Conservation (phyloP, 2,888 invertebrate species). For the Trissolcus brochymenae region DNA sequence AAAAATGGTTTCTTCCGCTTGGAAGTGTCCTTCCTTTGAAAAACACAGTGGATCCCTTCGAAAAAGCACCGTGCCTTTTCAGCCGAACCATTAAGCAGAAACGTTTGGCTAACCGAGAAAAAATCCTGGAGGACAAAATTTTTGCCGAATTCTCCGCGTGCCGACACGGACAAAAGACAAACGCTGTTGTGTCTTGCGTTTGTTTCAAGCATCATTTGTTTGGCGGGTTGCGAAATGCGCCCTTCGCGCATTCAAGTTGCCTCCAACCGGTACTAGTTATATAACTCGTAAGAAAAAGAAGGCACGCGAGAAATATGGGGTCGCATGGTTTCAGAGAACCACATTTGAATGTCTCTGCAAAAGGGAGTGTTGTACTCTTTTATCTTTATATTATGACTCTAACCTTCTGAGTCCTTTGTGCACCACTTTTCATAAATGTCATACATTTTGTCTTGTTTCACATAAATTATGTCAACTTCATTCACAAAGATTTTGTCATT, state of each 20-base stretch:
- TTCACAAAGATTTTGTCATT: constrained; percentile 2
- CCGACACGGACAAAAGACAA: constrained; percentile 73
- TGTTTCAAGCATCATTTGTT: constrained; percentile 77
- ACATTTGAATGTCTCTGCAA: constrained; percentile 73
- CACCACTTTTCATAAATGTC: constrained; percentile 46
- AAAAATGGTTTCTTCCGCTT: constrained; percentile 46
- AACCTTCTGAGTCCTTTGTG: constrained; percentile 41
- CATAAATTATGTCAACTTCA: constrained; percentile 15
- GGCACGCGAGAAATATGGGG: constrained; percentile 69
- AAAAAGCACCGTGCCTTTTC: constrained; percentile 56
- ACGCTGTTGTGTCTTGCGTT: constrained; percentile 73
- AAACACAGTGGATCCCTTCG: constrained; percentile 28
- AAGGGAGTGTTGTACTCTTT: constrained; percentile 65
- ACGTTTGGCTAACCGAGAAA: constrained; percentile 75
- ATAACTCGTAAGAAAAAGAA: constrained; percentile 59
- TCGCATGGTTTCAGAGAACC: constrained; percentile 68
- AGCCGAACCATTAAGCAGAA: constrained; percentile 75
- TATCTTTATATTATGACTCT: constrained; percentile 62
- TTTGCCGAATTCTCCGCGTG: constrained; percentile 69
- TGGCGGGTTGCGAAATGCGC: constrained; percentile 64
- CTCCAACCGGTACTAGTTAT: constrained; percentile 49
- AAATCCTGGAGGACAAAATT: constrained; percentile 72
- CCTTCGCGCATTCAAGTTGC: constrained; percentile 29
- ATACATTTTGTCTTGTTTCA: constrained; percentile 19
- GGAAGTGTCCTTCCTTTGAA: constrained; percentile 14